Conservation (phyloP, 2,797 vertebrate species). For the Delichon dasypus region DNA sequence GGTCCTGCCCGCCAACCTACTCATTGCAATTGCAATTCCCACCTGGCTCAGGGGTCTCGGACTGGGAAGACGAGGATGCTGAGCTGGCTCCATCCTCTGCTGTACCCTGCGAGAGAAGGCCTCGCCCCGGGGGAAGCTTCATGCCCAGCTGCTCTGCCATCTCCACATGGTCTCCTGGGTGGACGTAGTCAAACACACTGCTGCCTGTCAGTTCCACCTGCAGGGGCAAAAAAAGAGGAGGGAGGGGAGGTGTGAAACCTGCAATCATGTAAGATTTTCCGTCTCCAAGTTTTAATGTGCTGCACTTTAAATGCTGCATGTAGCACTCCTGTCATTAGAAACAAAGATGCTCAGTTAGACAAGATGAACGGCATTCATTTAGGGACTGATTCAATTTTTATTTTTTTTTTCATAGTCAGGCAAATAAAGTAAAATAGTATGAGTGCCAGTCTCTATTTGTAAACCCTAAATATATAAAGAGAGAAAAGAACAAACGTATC, state of each 20-base stretch:
- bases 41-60: conserved; percentile 98
- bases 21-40: conserved; percentile 75
- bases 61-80: conserved; percentile 95
- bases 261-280: conserved; percentile 34
- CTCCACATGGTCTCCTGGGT: conserved; percentile 97
- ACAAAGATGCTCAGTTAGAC: conserved; percentile 26
- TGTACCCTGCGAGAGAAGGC: conserved; percentile 88
- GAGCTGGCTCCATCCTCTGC: conserved; percentile 93
- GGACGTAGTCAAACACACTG: conserved; percentile 96
- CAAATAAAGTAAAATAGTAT: conserved; percentile 13
- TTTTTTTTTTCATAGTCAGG: background rate
- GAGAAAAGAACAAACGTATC: background rate
- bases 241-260: background rate
- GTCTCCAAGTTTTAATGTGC: background rate
- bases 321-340: conserved; percentile 19
- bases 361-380: conserved; percentile 11
- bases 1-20: conserved; percentile 76
- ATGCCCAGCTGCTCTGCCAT: conserved; percentile 98
- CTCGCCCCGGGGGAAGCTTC: conserved; percentile 95
- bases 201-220: conserved; percentile 99
- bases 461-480: background rate
- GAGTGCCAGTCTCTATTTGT: background rate
- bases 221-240: conserved; percentile 43
- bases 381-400: background rate
- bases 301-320: conserved; percentile 26